These are phyloP conservation scores for Drosophila pectinifera DNA, from an alignment of 1,140 invertebrate genomes.

Conservation along the genomic window DNA sequence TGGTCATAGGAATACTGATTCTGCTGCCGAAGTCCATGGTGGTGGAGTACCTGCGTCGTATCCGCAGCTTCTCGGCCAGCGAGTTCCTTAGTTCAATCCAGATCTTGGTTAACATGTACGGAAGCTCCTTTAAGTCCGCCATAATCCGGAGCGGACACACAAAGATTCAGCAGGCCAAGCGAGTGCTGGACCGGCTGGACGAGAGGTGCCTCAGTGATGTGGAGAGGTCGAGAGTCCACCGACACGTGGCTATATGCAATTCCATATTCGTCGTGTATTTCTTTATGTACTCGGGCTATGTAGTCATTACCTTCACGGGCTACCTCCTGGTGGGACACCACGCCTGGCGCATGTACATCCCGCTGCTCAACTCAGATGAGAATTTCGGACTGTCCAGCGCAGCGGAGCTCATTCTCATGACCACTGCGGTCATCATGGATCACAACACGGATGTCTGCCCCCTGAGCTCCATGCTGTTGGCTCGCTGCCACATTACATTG, in stretches of 20 bases:
- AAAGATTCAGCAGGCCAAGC: conserved; percentile 21
- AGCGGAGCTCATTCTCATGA: conserved; percentile 26
- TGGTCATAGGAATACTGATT: neutral
- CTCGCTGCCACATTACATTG: conserved; percentile 41
- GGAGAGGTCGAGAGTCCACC: conserved; percentile 19
- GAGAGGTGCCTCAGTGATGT: conserved; percentile 14
- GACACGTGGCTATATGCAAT: conserved; percentile 32
- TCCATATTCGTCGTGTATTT: conserved; percentile 24
- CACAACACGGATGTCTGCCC: conserved; percentile 45
- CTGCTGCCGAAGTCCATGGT: conserved; percentile 11
- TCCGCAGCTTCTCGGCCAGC: conserved; percentile 43
- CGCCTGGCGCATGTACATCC: conserved; percentile 59
- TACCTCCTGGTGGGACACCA: conserved; percentile 4
- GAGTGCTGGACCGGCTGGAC: conserved; percentile 49
- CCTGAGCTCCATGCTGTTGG: conserved; percentile 28
- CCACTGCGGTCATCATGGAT: conserved; percentile 19
- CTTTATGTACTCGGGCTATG: conserved; percentile 17
- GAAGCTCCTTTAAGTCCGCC: conserved; percentile 40
- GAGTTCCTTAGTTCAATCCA: conserved; percentile 63
- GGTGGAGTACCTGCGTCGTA: conserved; percentile 34
- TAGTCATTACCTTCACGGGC: conserved; percentile 14
- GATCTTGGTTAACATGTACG: conserved; percentile 39
- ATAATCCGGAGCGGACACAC: conserved; percentile 20
- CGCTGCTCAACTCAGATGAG: conserved; percentile 26
- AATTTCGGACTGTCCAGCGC: conserved; percentile 27